Percentiles rank a stretch among this genome's conserved stretches.
phyloP scores from a whole-genome alignment of 1,140 invertebrate species.

The Formica exsecta region DNA sequence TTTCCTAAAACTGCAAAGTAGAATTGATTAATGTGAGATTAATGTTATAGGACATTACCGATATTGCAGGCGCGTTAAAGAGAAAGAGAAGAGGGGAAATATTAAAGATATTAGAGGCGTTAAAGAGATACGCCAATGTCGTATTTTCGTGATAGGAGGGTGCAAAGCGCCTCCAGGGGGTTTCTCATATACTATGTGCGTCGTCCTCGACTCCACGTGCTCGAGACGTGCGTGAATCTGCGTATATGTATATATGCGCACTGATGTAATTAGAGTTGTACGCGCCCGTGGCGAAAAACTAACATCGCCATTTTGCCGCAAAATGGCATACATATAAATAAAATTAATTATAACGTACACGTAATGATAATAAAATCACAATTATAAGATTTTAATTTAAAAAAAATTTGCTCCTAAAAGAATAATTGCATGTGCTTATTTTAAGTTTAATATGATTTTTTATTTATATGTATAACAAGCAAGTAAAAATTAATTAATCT shows the following conservation, averaged over 20 bases:
- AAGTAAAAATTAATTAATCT: background rate
- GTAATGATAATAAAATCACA: background rate
- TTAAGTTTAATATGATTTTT: no score
- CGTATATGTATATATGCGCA: slow-evolving; percentile 18
- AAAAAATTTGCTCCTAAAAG: background rate
- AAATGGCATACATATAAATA: background rate
- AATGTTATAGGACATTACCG: slow-evolving; percentile 36
- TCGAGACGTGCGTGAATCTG: background rate
- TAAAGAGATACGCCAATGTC: slow-evolving; percentile 58
- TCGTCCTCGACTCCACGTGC: slow-evolving; percentile 24
- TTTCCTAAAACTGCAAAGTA: background rate
- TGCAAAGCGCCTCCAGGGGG: slow-evolving; percentile 44
- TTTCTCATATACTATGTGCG: slow-evolving; percentile 34
- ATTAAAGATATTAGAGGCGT: slow-evolving; percentile 67
- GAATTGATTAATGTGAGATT: background rate
- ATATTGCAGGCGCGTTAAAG: slow-evolving; percentile 53
- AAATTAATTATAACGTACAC: slow-evolving; percentile 16
- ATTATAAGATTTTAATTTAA: background rate
- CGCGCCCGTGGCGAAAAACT: background rate
- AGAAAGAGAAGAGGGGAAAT: background rate
- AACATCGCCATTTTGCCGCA: slow-evolving; percentile 10
- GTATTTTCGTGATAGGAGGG: slow-evolving; percentile 53
- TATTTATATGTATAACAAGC: background rate
- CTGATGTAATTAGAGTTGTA: slow-evolving; percentile 30
- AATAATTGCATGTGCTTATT: no score